A percentile compares a stretch with the other conserved stretches of the same genome.
Conservation (phyloP, 2,888 invertebrate genomes). For the Stenodera caucasica region DNA sequence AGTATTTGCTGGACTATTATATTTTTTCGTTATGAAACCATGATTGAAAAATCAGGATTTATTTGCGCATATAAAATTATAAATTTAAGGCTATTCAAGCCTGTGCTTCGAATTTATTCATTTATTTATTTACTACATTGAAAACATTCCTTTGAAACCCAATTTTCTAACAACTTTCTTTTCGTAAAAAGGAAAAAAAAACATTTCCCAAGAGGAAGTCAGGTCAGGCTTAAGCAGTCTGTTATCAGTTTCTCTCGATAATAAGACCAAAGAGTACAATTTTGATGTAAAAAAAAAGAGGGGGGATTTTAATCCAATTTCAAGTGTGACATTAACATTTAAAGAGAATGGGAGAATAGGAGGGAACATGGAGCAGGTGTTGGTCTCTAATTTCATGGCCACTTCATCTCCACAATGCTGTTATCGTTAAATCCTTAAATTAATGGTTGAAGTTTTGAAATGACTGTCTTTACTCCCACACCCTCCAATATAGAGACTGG, state of each 20-base stretch:
- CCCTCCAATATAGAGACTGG: not conserved
- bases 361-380: not conserved
- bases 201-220: too few relatives aligned
- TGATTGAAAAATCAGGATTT: not conserved
- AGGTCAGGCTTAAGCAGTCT: too few relatives aligned
- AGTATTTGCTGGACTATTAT: not conserved
- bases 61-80: not conserved
- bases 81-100: not conserved
- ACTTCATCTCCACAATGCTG: constrained; percentile 7
- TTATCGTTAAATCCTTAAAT: constrained; percentile 7
- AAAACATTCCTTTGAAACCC: too few relatives aligned
- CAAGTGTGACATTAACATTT: not conserved
- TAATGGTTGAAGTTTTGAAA: not conserved
- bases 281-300: not conserved
- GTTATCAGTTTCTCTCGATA: too few relatives aligned
- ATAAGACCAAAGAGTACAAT: too few relatives aligned
- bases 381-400: constrained; percentile 7
- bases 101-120: not conserved
- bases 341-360: too few relatives aligned
- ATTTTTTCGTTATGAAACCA: not conserved
- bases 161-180: too few relatives aligned
- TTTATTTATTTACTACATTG: not conserved
- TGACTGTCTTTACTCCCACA: not conserved
- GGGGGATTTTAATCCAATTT: not conserved
- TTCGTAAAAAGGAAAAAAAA: too few relatives aligned